Conservation (phyloP, 1,140 invertebrate genomes). For the Melitaea cinxia region DNA sequence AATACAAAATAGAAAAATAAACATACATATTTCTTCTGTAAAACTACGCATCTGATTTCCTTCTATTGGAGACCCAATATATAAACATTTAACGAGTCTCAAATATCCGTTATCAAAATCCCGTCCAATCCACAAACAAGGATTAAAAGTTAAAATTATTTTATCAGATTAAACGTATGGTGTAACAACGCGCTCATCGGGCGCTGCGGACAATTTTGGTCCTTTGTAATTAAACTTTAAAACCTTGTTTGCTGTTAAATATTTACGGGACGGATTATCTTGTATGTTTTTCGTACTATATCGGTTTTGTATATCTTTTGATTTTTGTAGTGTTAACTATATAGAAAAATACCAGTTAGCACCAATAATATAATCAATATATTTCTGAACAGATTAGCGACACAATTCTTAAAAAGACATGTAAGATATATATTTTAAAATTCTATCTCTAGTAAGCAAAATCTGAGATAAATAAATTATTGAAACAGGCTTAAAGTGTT, state of each 20-base stretch:
- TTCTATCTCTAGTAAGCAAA: too few species aligned
- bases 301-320: neutral
- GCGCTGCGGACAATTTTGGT: slow-evolving; percentile 36
- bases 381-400: too few species aligned
- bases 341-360: too few species aligned
- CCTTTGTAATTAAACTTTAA: slow-evolving; percentile 70
- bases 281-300: neutral
- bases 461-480: too few species aligned
- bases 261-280: slow-evolving; percentile 7
- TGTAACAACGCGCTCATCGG: slow-evolving; percentile 34
- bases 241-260: slow-evolving; percentile 42
- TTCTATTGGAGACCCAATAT: neutral
- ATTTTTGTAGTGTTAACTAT: neutral
- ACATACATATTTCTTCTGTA: too few species aligned
- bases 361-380: too few species aligned
- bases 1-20: too few species aligned
- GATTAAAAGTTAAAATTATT: slow-evolving; percentile 73
- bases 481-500: too few species aligned
- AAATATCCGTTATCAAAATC: slow-evolving; percentile 16
- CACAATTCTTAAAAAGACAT: too few species aligned
- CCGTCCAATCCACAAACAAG: slow-evolving; percentile 42
- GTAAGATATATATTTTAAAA: too few species aligned
- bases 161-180: slow-evolving; percentile 65
- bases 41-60: too few species aligned
- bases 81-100: slow-evolving; percentile 15